A percentile compares a stretch with the other conserved stretches of the same genome.
Evolutionary conservation across 92 coral and sea anemone genomes (phyloP).

Genomic region (Epizoanthus illoricatus): DNA sequence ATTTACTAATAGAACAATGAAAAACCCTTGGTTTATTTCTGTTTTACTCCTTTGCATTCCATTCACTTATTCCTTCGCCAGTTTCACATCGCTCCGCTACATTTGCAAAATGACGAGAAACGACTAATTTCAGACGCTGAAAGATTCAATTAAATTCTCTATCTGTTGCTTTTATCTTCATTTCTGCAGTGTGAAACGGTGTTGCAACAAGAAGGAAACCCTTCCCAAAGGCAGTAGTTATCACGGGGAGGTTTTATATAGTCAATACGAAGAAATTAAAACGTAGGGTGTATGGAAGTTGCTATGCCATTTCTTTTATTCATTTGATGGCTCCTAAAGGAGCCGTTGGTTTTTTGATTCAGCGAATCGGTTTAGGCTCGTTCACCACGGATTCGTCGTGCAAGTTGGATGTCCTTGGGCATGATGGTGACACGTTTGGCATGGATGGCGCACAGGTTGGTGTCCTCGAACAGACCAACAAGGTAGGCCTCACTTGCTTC

Average conservation of each 20-base stretch:
- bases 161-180: constrained; percentile 13
- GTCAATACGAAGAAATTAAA: background rate
- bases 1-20: constrained; percentile 9
- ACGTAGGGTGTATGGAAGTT: background rate
- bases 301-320: too few relatives aligned
- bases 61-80: constrained; percentile 15
- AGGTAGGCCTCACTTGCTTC: too few relatives aligned
- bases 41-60: constrained; percentile 21
- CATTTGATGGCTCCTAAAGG: too few relatives aligned
- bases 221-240: constrained; percentile 26
- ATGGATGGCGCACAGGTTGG: constrained; percentile 12
- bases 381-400: constrained; percentile 66
- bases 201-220: constrained; percentile 18
- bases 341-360: too few relatives aligned
- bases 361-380: too few relatives aligned
- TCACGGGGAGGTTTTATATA: constrained; percentile 13
- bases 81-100: constrained; percentile 12
- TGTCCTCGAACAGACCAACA: too few relatives aligned
- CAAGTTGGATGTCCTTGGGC: constrained; percentile 86
- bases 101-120: constrained; percentile 25
- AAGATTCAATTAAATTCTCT: constrained; percentile 18
- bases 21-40: constrained; percentile 7
- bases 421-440: constrained; percentile 75
- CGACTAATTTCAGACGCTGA: constrained; percentile 18
- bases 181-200: constrained; percentile 30